Evolutionary conservation across 2,888 invertebrate genomes (phyloP).

Genomic region (Archips xylosteana): DNA sequence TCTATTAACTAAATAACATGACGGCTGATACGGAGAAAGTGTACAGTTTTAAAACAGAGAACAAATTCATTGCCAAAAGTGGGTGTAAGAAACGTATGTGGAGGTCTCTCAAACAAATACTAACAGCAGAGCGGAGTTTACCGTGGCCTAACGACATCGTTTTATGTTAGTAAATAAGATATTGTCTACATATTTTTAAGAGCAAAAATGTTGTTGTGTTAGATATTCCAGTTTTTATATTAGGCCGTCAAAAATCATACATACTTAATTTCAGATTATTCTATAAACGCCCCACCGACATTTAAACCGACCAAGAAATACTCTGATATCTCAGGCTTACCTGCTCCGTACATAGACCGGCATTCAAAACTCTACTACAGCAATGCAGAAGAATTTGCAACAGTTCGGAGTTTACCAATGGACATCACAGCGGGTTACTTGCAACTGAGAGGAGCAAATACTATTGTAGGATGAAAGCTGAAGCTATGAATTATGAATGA

Average conservation of each 20-base stretch:
- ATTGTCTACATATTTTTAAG: no score
- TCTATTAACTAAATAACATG: conserved; percentile 53
- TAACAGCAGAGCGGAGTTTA: conserved; percentile 91
- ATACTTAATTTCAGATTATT: conserved; percentile 87
- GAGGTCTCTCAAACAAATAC: conserved; percentile 95
- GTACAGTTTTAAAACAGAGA: conserved; percentile 75
- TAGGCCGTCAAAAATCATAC: no score
- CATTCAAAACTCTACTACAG: conserved; percentile 95
- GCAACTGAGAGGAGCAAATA: conserved; percentile 92
- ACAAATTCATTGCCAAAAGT: conserved; percentile 84
- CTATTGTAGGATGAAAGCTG: conserved; percentile 87
- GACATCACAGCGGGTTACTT: conserved; percentile 96
- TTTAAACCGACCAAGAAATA: conserved; percentile 97
- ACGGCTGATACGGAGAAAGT: conserved; percentile 67
- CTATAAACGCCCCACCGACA: conserved; percentile 96
- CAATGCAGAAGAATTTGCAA: conserved; percentile 94
- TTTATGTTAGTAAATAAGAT: conserved; percentile 86
- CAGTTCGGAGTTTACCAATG: conserved; percentile 94
- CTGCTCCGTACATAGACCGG: conserved; percentile 95
- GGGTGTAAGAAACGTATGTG: conserved; percentile 92
- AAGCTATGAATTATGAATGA: not conserved
- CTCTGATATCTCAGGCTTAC: conserved; percentile 95
- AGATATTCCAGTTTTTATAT: no score
- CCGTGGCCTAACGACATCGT: conserved; percentile 92
- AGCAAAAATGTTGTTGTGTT: no score